Evolutionary conservation across 1,140 invertebrate genomes (phyloP).

Genomic region (Ditylenchus dipsaci): DNA sequence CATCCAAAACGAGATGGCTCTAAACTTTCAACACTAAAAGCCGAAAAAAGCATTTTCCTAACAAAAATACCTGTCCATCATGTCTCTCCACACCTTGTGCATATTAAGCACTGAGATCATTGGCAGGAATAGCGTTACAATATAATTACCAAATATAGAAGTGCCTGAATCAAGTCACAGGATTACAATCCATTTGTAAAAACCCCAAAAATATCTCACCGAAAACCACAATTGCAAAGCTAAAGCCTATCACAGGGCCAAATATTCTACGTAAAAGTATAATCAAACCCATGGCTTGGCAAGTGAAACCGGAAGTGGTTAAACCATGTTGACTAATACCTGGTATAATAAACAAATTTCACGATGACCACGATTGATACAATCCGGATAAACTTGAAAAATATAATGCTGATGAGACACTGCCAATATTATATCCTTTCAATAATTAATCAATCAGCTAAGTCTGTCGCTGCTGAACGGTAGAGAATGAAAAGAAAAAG

Average conservation of each 20-base stretch:
- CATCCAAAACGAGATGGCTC: slow-evolving; percentile 54
- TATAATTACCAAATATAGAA: slow-evolving; percentile 51
- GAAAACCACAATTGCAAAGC: neutral
- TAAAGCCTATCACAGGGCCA: neutral
- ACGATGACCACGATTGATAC: too few relatives aligned
- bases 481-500: too few relatives aligned
- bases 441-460: too few relatives aligned
- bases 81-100: slow-evolving; percentile 41
- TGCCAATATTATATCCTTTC: too few relatives aligned
- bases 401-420: too few relatives aligned
- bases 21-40: too few relatives aligned
- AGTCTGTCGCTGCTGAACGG: too few relatives aligned
- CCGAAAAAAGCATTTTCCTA: too few relatives aligned
- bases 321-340: too few relatives aligned
- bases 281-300: neutral
- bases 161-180: slow-evolving; percentile 26
- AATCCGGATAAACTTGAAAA: too few relatives aligned
- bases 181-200: neutral
- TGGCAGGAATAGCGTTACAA: slow-evolving; percentile 48
- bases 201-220: neutral
- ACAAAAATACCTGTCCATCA: slow-evolving; percentile 37
- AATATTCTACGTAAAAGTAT: neutral
- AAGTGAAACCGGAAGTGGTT: too few relatives aligned
- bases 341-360: too few relatives aligned
- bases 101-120: slow-evolving; percentile 41